Base-by-base conservation (phyloP, 2,888 invertebrate species). In the Pristionchus entomophagus region DNA sequence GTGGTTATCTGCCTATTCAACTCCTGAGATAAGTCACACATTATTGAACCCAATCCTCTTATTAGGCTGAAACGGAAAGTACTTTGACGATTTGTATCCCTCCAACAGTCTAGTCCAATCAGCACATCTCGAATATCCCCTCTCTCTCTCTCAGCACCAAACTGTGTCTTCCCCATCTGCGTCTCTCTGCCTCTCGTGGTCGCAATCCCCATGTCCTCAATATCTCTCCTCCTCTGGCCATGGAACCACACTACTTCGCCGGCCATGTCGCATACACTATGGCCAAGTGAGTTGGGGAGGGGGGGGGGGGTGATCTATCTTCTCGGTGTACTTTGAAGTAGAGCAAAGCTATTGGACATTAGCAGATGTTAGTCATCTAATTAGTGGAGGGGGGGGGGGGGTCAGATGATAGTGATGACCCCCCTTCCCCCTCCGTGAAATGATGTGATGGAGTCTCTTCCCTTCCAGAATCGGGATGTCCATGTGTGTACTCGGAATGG, bases 401-500 rank as follows among this genome's bases (percentile, higher is more conserved):
- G 14, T 10, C 45, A 14, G 45, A 45, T 14, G 45, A 45, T 45
- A 49, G 10, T 49, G 8, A 49, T 49, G n/a, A n/a, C n/a, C n/a
- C n/a, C n/a, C n/a, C n/a, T n/a, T n/a, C n/a, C n/a, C n/a, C n/a
- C 17, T 49, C 17, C 49, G 49, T 49, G 49, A 49, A 49, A 49
- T 12, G 17, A n/a, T n/a, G n/a, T n/a, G n/a, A n/a, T n/a, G n/a
- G n/a, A 3, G 8, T 41, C 22, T 69, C 14, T 2, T n/a, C 38
- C 22, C 41, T 41, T 45, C 14, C n/a, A 82, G 82, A 45, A 82
- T 49, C 94, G 98, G 92, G 56, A 92, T 93, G 95, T 97, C 97
- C 0, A 97, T 99, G 97, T 98, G 98, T 94, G 97, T 97, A 1
- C 95, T 99, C 19, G 93, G 99, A n/a, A 97, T 98, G 97, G 96